Conservation (phyloP, 2,113 vertebrate species). For the Hemichromis elongatus region DNA sequence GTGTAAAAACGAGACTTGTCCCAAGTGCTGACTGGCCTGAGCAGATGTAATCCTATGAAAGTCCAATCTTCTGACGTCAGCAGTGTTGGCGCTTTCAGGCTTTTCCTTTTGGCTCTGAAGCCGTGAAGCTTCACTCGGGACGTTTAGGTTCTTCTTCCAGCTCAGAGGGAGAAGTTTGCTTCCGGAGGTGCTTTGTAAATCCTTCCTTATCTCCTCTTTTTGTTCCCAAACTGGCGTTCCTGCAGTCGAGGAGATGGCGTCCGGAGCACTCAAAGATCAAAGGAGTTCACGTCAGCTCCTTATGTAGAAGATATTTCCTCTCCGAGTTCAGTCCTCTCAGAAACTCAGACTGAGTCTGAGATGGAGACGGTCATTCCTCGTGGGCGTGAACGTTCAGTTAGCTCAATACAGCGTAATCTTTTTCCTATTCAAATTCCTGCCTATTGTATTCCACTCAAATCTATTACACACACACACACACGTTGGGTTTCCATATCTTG, state of each 20-base stretch:
- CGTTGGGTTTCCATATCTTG: no score
- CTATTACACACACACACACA: not conserved
- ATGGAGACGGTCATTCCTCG: not conserved
- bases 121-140: not conserved
- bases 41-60: conserved; percentile 1
- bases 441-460: not conserved
- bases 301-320: not conserved
- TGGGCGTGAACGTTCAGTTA: not conserved
- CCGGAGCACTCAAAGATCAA: not conserved
- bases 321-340: not conserved
- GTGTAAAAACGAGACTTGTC: not conserved
- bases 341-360: not conserved
- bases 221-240: not conserved
- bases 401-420: not conserved
- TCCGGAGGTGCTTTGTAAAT: not conserved
- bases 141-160: not conserved
- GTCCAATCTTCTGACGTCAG: not conserved
- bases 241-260: not conserved
- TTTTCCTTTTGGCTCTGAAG: not conserved
- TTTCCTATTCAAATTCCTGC: not conserved
- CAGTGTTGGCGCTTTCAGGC: not conserved
- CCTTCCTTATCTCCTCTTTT: not conserved
- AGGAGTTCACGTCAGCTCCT: not conserved
- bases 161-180: not conserved
- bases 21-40: not conserved